Base-by-base conservation (phyloP, 2,888 invertebrate species). In the Agonum fuliginosum region DNA sequence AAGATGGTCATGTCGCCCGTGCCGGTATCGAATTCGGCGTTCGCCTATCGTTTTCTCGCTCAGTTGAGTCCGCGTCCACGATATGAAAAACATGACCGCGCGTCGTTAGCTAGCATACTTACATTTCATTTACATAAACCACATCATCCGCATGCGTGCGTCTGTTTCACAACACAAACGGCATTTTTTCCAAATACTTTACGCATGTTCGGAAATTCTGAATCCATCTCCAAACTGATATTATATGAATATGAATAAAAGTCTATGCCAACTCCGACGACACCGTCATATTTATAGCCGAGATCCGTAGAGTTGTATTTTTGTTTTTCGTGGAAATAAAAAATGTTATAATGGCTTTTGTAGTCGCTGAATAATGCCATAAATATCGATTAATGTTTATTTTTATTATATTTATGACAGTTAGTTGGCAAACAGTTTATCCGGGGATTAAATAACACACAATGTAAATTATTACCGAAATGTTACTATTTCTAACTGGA, bases 121-220 rank as follows among this genome's bases (percentile, higher is more conserved):
- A 70, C 70, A 46, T 46, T 70, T 46, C 70, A 70, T 70, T 70
- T 70, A 46, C 70, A 70, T 70, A 70, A 46, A 70, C 10, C 20
- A 46, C 70, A 70, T 70, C 46, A 46, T 46, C 10, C 20, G 27
- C 46, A 12, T 24, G 24, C 54, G 54, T 22, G 8, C 22, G 19
- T 43, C 17, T 46, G 43, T 70, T 70, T 70, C 70, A 24, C 70
- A 70, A 70, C 70, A 70, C 20, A 67, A 51, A 74, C 65, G 62
- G 37, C 73, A 74, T 74, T 58, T 74, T 74, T 74, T 30, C 74
- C 17, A 62, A 62, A 74, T 74, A 43, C 62, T 74, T 74, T 62
- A 58, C 65, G 74, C 74, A 58, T 74, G 74, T 74, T 74, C 74
- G 19, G 62, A 62, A 74, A 62, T 74, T 74, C 74, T 74, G 20